Evolutionary conservation across 2,113 vertebrate species (phyloP).

Genomic region (Rhynchomys soricoides): DNA sequence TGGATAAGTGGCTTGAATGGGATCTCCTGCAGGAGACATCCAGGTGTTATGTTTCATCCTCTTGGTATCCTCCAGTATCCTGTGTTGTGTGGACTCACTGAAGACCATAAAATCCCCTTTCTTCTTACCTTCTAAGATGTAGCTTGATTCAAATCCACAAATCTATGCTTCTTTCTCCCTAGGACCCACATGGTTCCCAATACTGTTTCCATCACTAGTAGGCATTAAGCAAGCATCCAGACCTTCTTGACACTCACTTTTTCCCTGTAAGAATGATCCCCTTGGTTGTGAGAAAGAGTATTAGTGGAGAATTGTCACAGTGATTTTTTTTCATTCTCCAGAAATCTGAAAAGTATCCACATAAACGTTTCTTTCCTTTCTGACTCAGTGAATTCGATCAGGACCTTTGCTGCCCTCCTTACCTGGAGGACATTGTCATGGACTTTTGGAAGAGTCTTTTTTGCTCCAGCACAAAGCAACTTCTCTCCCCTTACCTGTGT

Average conservation of each 20-base stretch:
- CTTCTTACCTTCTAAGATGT: neutral
- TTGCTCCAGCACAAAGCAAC: neutral
- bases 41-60: neutral
- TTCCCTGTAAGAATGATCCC: slow-evolving; percentile 10
- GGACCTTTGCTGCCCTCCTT: neutral
- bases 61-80: neutral
- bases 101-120: neutral
- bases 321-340: neutral
- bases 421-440: neutral
- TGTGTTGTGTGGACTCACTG: neutral
- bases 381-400: slow-evolving; percentile 6
- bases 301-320: neutral
- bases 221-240: neutral
- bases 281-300: neutral
- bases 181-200: neutral
- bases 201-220: neutral
- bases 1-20: neutral
- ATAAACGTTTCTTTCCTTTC: neutral
- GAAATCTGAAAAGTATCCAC: slow-evolving; percentile 29
- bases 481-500: neutral
- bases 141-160: neutral
- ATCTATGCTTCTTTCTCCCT: neutral
- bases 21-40: neutral
- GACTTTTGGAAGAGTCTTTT: neutral
- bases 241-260: neutral